A percentile compares a stretch with the other conserved stretches of the same genome.
These are phyloP conservation scores for Leistus spinibarbis DNA, from an alignment of 2,888 invertebrate genomes.

Conservation along the genomic window DNA sequence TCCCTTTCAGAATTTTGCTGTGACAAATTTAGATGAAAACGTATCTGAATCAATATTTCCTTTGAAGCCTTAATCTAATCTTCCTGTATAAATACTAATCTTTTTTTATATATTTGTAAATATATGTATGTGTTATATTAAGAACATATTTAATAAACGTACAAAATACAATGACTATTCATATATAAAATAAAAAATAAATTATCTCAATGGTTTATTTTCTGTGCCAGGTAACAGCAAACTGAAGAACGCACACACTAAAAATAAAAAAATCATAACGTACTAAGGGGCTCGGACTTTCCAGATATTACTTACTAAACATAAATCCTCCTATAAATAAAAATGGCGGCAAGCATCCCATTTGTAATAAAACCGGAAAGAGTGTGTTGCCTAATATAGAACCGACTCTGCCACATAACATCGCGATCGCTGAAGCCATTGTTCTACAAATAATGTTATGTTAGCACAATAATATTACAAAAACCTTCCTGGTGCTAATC, in stretches of 20 bases:
- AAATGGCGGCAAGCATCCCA: slow-evolving; percentile 49
- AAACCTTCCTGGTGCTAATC: background rate
- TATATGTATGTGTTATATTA: background rate
- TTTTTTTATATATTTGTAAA: background rate
- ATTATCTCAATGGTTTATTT: slow-evolving; percentile 30
- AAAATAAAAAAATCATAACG: no score
- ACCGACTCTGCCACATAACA: slow-evolving; percentile 54
- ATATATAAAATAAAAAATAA: slow-evolving; percentile 13
- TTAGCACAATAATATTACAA: background rate
- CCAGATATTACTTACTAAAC: slow-evolving; percentile 44
- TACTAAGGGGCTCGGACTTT: background rate
- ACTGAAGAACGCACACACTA: slow-evolving; percentile 28
- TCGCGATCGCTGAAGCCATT: slow-evolving; percentile 53
- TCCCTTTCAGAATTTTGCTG: slow-evolving; percentile 14
- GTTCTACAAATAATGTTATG: slow-evolving; percentile 50
- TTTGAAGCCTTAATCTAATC: background rate
- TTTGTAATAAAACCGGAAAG: slow-evolving; percentile 52
- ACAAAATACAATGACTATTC: background rate
- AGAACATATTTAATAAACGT: background rate
- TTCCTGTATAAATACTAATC: background rate
- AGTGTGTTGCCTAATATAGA: slow-evolving; percentile 53
- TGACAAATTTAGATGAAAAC: slow-evolving; percentile 1
- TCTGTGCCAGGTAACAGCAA: slow-evolving; percentile 27
- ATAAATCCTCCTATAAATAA: slow-evolving; percentile 45
- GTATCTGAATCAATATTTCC: background rate